These are phyloP conservation scores for Drosophila bocki DNA, from an alignment of 1,140 invertebrate genomes.

Conservation along the genomic window DNA sequence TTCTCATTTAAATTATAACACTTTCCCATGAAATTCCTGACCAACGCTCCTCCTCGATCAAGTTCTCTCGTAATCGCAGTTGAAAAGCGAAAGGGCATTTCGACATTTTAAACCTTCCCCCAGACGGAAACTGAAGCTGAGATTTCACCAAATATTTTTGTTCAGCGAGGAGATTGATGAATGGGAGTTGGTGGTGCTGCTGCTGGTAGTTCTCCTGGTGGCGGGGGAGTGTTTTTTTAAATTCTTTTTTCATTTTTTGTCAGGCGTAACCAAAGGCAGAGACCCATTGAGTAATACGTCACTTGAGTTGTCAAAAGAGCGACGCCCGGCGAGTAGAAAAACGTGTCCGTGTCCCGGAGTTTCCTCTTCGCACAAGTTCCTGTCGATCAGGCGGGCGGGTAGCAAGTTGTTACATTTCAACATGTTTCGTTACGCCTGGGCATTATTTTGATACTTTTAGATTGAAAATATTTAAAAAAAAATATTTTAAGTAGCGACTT, in stretches of 20 bases:
- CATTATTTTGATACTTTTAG: conserved; percentile 60
- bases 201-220: conserved; percentile 27
- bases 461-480: conserved; percentile 36
- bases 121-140: conserved; percentile 4
- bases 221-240: conserved; percentile 36
- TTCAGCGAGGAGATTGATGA: conserved; percentile 71
- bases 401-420: conserved; percentile 69
- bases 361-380: conserved; percentile 79
- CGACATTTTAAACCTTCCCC: conserved; percentile 68
- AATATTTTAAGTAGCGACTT: conserved; percentile 51
- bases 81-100: conserved; percentile 71
- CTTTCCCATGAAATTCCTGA: conserved; percentile 72
- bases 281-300: conserved; percentile 69
- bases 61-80: conserved; percentile 50
- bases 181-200: conserved; percentile 35
- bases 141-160: conserved; percentile 63
- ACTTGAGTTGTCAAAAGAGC: conserved; percentile 74
- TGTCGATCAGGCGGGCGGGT: conserved; percentile 68
- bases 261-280: conserved; percentile 70
- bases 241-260: conserved; percentile 40
- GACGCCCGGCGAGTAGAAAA: conserved; percentile 62
- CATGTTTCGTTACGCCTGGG: conserved; percentile 74
- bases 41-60: conserved; percentile 60
- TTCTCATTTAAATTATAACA: conserved; percentile 78
- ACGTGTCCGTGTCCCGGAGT: conserved; percentile 60